Base-by-base conservation (phyloP, 1,140 invertebrate species). In the Meloidogyne exigua region DNA sequence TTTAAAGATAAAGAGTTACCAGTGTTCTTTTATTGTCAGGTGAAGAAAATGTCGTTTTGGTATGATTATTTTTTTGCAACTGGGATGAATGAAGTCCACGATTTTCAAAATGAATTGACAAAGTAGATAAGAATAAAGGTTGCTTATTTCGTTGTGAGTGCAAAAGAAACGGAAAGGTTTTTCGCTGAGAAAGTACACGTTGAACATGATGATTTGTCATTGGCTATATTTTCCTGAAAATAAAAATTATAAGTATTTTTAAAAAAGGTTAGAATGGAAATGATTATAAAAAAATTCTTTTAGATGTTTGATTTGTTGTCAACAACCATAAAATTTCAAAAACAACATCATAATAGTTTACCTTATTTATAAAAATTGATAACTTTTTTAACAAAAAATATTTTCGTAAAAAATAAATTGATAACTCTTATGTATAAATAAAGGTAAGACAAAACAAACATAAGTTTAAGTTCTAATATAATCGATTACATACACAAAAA, bases 191-290 rank as follows among this genome's bases (percentile, higher is more conserved):
- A 57, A 57, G 49, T 18, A 57, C 0, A n/a, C 49, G 49, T n/a
- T 57, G 49, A 57, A 57, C 49, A n/a, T 57, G 49, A 57, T 57
- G 49, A 57, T 57, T 57, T 57, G 49, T 12, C 49, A 57, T 57
- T 57, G 18, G n/a, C 4, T n/a, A 57, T 0, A n/a, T 5, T 49
- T 18, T 0, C 5, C n/a, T 57, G 7, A n/a, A 9, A 57, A 18
- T 57, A n/a, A 57, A 57, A n/a, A 57, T 15, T 49, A 18, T 15
- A 49, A 49, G 18, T 18, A 57, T 15, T n/a, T n/a, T 57, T 57
- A n/a, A 57, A n/a, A n/a, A n/a, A 49, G 15, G 4, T 57, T 9
- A n/a, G 18, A 5, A n/a, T n/a, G n/a, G n/a, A 10, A 10, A 39
- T 39, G 36, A 39, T 9, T 9, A 39, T 9, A 39, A 39, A 9